Conservation (phyloP, 2,888 invertebrate genomes). For the Rutpela maculata region DNA sequence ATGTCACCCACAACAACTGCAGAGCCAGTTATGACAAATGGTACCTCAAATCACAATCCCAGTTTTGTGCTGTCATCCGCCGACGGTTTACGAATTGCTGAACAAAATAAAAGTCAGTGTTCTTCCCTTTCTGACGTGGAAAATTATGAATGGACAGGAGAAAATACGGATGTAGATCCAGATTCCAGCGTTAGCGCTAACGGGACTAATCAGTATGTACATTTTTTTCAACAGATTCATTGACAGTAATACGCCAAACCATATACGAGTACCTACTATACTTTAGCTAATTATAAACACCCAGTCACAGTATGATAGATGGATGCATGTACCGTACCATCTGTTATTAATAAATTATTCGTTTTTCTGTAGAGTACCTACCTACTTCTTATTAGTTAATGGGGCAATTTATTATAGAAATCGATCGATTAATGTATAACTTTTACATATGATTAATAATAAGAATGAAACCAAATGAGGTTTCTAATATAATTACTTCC, state of each 20-base stretch:
- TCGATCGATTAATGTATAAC: background rate
- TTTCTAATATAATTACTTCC: too few relatives aligned
- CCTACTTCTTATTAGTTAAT: background rate
- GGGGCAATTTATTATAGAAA: background rate
- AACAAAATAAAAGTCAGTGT: conserved; percentile 72
- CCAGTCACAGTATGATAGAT: background rate
- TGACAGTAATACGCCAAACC: background rate
- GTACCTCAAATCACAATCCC: conserved; percentile 41
- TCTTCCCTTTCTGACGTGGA: conserved; percentile 85
- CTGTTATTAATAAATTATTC: background rate
- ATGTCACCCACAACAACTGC: conserved; percentile 55
- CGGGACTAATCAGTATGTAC: conserved; percentile 60
- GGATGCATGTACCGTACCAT: background rate
- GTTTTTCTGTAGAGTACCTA: background rate
- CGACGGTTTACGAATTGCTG: conserved; percentile 48
- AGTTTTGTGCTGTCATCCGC: conserved; percentile 52
- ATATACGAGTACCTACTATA: too few relatives aligned
- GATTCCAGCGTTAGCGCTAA: conserved; percentile 63
- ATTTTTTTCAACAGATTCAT: conserved; percentile 31
- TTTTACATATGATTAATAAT: background rate
- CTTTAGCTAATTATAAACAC: background rate
- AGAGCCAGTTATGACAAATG: conserved; percentile 50
- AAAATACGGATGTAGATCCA: conserved; percentile 77
- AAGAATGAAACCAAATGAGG: too few relatives aligned
- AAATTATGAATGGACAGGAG: conserved; percentile 87